These are phyloP conservation scores for Sibirionetta formosa DNA, from an alignment of 2,797 vertebrate species.

Conservation along the genomic window DNA sequence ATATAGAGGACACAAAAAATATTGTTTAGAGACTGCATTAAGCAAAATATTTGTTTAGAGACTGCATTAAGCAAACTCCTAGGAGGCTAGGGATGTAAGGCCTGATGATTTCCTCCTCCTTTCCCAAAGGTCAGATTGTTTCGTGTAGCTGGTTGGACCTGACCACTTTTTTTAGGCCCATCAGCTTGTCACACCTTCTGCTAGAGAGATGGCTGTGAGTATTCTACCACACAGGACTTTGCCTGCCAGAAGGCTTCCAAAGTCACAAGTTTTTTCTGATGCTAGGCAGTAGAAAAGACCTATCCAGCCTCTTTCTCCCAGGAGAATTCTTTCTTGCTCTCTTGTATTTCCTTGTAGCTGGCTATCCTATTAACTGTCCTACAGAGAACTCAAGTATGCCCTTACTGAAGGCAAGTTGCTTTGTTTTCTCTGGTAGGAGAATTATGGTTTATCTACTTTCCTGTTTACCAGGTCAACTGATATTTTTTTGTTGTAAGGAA, in stretches of 20 bases:
- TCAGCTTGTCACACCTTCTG: not conserved
- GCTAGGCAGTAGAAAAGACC: not conserved
- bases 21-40: not conserved
- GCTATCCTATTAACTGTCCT: not conserved
- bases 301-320: not conserved
- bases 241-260: not conserved
- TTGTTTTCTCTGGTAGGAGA: not conserved
- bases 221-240: not conserved
- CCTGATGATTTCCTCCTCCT: not conserved
- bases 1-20: not conserved
- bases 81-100: not conserved
- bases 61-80: not conserved
- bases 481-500: not conserved
- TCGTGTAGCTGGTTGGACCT: not conserved
- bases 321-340: not conserved
- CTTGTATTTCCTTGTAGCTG: not conserved
- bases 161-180: not conserved
- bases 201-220: not conserved
- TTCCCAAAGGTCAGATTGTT: not conserved
- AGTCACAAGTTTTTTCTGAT: not conserved
- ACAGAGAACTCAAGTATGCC: accelerated
- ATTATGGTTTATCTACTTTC: not conserved
- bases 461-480: not conserved
- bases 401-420: not conserved
- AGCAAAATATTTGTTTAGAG: not conserved